Evolutionary conservation across 2,113 vertebrate species (phyloP).

Genomic region (Origma solitaria): DNA sequence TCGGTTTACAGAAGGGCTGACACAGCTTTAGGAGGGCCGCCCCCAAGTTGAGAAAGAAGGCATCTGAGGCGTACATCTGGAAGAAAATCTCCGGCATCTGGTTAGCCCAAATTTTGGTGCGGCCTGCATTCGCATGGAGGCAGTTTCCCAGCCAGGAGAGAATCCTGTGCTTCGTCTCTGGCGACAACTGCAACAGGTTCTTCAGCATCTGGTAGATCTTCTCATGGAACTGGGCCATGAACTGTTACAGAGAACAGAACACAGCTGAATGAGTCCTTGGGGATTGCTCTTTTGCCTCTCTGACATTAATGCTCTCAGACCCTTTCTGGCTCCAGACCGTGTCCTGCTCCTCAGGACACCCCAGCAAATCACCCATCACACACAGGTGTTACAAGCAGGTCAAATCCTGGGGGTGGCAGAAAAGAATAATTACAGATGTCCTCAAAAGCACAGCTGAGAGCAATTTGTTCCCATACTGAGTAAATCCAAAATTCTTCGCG

Average conservation of each 20-base stretch:
- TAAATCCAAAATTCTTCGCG: not conserved
- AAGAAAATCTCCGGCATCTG: constrained; percentile 98
- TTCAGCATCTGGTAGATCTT: constrained; percentile 94
- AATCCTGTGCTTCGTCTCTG: constrained; percentile 89
- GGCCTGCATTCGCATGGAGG: constrained; percentile 89
- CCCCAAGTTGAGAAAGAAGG: constrained; percentile 94
- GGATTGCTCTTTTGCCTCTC: not conserved
- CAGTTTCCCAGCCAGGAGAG: constrained; percentile 95
- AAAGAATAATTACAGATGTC: not conserved
- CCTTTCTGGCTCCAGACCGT: rapidly evolving
- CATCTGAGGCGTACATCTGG: constrained; percentile 95
- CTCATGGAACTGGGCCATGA: constrained; percentile 94
- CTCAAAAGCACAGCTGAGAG: not conserved
- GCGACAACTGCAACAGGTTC: constrained; percentile 89
- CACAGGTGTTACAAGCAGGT: rapidly evolving
- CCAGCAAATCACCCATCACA: rapidly evolving
- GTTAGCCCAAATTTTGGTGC: constrained; percentile 97
- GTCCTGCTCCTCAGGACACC: not conserved
- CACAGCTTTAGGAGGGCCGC: constrained; percentile 92
- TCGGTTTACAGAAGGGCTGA: constrained; percentile 95
- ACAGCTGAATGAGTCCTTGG: rapidly evolving
- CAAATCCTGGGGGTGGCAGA: not conserved
- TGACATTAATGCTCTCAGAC: rapidly evolving
- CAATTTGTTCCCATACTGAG: not conserved
- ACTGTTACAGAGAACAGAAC: constrained; percentile 71